Evolutionary conservation across 2,113 vertebrate species (phyloP).

Genomic region (Platycercus adscitus): DNA sequence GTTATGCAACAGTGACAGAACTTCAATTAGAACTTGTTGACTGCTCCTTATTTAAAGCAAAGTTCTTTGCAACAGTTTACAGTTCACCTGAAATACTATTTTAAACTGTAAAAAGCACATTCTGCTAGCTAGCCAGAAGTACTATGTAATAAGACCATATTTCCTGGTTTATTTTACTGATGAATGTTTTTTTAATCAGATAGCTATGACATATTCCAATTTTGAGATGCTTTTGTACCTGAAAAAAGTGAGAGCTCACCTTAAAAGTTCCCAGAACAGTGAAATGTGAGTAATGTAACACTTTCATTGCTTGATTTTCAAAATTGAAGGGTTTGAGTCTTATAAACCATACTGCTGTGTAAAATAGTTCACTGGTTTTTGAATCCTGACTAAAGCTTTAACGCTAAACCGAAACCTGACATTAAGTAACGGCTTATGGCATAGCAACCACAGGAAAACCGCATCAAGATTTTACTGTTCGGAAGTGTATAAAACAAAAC

Average conservation of each 20-base stretch:
- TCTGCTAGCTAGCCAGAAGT: not conserved
- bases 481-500: not conserved
- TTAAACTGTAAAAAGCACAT: not conserved
- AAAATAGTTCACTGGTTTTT: not conserved
- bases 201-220: not conserved
- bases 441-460: not conserved
- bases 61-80: constrained; percentile 23
- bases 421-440: not conserved
- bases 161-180: not conserved
- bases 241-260: not conserved
- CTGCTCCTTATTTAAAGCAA: constrained; percentile 1
- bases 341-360: not conserved
- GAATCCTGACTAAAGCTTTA: not conserved
- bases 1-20: constrained; percentile 57
- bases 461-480: not conserved
- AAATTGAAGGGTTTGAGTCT: not conserved
- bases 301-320: not conserved
- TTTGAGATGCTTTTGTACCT: not conserved
- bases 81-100: constrained; percentile 3
- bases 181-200: not conserved
- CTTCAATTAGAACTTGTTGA: constrained; percentile 58
- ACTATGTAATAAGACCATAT: not conserved
- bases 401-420: not conserved
- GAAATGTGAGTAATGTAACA: not conserved
- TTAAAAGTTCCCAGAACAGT: not conserved